These are phyloP conservation scores for Drosophila ercepeae DNA, from an alignment of 1,140 invertebrate genomes.

Conservation along the genomic window DNA sequence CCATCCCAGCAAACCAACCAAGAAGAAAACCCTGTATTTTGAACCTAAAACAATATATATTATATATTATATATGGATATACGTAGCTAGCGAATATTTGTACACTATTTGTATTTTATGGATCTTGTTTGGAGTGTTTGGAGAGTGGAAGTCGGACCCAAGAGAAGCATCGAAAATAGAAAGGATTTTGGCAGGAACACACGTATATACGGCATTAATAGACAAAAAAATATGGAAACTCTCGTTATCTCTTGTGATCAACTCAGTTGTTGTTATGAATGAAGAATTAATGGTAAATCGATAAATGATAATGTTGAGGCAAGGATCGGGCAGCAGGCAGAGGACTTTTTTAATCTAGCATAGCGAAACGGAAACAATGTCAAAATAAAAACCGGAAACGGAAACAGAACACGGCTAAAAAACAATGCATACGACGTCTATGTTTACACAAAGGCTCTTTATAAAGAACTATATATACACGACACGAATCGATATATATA, in stretches of 20 bases:
- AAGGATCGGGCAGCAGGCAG: conserved; percentile 10
- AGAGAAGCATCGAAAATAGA: conserved; percentile 33
- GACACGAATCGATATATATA: conserved; percentile 17
- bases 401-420: conserved; percentile 19
- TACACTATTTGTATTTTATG: conserved; percentile 73
- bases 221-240: conserved; percentile 54
- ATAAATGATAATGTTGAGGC: conserved; percentile 7
- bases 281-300: conserved; percentile 24
- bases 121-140: conserved; percentile 21
- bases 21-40: background rate
- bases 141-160: background rate
- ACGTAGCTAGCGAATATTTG: conserved; percentile 75
- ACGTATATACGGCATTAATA: conserved; percentile 33
- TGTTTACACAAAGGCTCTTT: conserved; percentile 37
- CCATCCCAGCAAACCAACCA: background rate
- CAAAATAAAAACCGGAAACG: conserved; percentile 21
- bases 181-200: conserved; percentile 16
- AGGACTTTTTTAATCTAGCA: conserved; percentile 31
- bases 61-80: conserved; percentile 35
- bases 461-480: conserved; percentile 15
- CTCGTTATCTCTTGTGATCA: conserved; percentile 80
- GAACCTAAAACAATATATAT: conserved; percentile 1
- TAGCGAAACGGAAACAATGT: conserved; percentile 34
- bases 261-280: conserved; percentile 78
- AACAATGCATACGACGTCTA: conserved; percentile 28